Base-by-base conservation (phyloP, 1,140 invertebrate genomes). In the Mylabris phalerata region DNA sequence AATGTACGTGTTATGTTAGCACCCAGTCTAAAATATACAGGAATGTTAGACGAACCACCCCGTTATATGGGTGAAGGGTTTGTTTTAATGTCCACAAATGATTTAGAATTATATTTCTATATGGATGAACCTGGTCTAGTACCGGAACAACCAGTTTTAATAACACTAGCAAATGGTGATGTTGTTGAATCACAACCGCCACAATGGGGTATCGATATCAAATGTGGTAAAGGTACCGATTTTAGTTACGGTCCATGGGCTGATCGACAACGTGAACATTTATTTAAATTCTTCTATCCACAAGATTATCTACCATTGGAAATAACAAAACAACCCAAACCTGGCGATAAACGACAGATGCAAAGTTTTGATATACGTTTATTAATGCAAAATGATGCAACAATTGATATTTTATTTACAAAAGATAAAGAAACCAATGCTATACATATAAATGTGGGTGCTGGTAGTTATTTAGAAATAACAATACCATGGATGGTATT, bases 181-280 rank as follows among this genome's bases (percentile, higher is more conserved):
- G 86, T 93, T 48, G 88, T 95, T 4, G 88, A 93, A 69, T 88
- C 91, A 10, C 90, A 91, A 57, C 91, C 92, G 10, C 94, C 94
- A 0, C 90, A 93, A 62, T 95, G 93, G 90, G 93, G 93, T 2
- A 84, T 97, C 3, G 93, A 96, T 74, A 90, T 98, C 13, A 95
- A 95, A 74, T 98, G 94, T 79, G 92, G 94, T 2, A 96, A 97
- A 79, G 67, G 82, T 24, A 98, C 96, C 42, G 93, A 98, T 72
- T 94, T 98, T 66, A 96, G 93, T 74, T 98, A 98, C 70, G 96
- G 96, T 2, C 95, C 97, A 3, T 99, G 95, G 95, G 95, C 94
- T 4, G 96, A 98, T 74, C 80, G 95, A 43, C 96, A 98, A 74
- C 81, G 95, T 57, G 95, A 98, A 74, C 86, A 95, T 75, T 76